Base-by-base conservation (phyloP, 2,797 vertebrate species). In the Hirundo rustica region DNA sequence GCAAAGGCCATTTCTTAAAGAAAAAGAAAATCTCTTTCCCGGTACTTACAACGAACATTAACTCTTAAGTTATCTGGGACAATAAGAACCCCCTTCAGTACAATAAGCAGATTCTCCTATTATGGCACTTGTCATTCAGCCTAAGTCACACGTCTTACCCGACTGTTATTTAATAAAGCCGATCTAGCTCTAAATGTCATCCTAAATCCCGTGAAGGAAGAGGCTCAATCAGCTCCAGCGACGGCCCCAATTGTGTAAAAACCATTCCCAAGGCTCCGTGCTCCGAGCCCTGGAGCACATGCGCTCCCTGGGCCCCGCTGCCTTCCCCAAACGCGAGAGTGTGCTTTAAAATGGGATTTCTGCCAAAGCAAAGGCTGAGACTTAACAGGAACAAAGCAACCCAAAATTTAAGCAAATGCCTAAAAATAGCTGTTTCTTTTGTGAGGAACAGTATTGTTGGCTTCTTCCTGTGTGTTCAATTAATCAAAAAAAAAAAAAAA, bases 371-470 rank as follows among this genome's bases (percentile, higher is more conserved):
- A 95, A 92, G 80, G 40, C 40, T 85, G 80, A 92, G 82, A 54
- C 54, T 92, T 88, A 88, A 54, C 85, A 94, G 91, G 89, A 89
- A 96, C 89, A 96, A 94, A 94, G 80, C 60, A 78, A 76, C 34
- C 11, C 60, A 50, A 89, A 95, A 79, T 93, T 96, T 65, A 90
- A 93, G 91, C 74, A 94, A 90, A 85, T 57, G 55, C 40, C 85
- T 96, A 95, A 96, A 96, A 96, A 94, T 92, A 96, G 76, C 64
- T 85, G 64, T 44, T 78, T 86, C 73, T 94, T 89, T 81, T 96
- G 76, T 36, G 42, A 92, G 45, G 60, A 93, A 64, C 60, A 11
- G 51, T 38, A 61, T 64, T 76, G 71, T 54, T 21, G 2, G 34
- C 71, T 88, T 92, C 88, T 92, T 96, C 91, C 88, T 95, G 89